Evolutionary conservation across 2,113 vertebrate genomes (phyloP), one percentile per base, ranked within the genome.

Genomic region (Eublepharis macularius): DNA sequence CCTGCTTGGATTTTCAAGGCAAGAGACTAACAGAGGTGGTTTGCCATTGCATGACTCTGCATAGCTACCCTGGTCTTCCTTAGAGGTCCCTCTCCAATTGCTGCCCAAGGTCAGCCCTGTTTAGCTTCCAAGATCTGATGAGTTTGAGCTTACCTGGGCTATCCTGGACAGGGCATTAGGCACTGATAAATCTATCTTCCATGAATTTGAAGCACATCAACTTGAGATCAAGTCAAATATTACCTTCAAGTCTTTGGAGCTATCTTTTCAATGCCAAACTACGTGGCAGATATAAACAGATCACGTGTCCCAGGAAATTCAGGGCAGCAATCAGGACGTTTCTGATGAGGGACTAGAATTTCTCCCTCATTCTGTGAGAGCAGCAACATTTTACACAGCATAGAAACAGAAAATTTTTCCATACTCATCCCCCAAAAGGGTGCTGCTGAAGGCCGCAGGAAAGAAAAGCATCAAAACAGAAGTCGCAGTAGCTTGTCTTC

Each of bases 271-370:
- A 14, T 45, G 34, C 39, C n/a, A 45, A 39, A 36, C 51, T 34
- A 34, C 26, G 14, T 16, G n/a, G 19, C 16, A 47, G 19, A 17
- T 49, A 19, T 11, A 10, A 65, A 7, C 82, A 68, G 45, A 76
- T 76, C 34, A 32, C 0, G 8, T 0, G 0, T 13, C 1, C 0
- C 34, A 39, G 32, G 4, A 60, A n/a, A 11, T 63, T 65, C 51
- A 65, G 54, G 6, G 17, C 21, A 65, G 60, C 34, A 81, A 73
- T 36, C 26, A 41, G 19, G 9, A 45, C 36, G 36, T 0, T 2
- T 0, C 51, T 17, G 21, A 43, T 14, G 70, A 45, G 0, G 19
- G 69, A 72, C 0, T 1, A 43, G 13, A 12, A 54, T 54, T 26
- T 21, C 10, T 9, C 47, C 80, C 51, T 36, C 49, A 32, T 57